Evolutionary conservation across 2,888 invertebrate genomes (phyloP), one percentile per base, ranked within the genome.

Genomic region (Parnassius smintheus): DNA sequence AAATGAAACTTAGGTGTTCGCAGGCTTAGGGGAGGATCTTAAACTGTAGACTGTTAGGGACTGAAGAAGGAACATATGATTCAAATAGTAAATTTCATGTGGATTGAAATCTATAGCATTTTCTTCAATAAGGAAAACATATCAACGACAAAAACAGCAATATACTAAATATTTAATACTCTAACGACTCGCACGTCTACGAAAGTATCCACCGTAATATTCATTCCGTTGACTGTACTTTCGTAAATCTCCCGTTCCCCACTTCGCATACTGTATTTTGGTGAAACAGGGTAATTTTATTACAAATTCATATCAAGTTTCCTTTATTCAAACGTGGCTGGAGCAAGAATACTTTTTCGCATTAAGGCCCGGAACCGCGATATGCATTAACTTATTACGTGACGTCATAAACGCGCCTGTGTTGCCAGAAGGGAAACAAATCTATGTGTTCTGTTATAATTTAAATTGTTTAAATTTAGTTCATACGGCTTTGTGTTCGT

Each of bases 401-500:
- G 87, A 86, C 75, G 79, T 82, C 83, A 83, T 86, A 85, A 85
- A 80, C 73, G 75, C 71, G 75, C 74, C 44, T 18, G 74, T 81
- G 80, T 77, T 81, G 76, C 80, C 77, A 75, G 66, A 71, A 68
- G 72, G 74, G 12, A 78, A 78, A 85, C 81, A 84, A 83, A 79
- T 80, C 75, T 76, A 72, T 71, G 41, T 45, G 53, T 61, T 51
- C 44, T 13, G 45, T 56, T 51, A 61, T 56, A 35, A 35, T 35
- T 35, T 35, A 35, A 35, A 35, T 35, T 35, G 35, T 35, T 35
- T 1, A 35, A 35, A 35, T 25, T 25, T 25, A 25, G 4, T 25
- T 25, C 25, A 25, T 25, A 25, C 35, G 35, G 35, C 7, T 35
- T 35, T 35, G 7, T 35, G 35, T 35, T 35, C 7, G 4, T 35